These are phyloP conservation scores for Papilio dardanus DNA, from an alignment of 1,140 invertebrate genomes.

Conservation along the genomic window DNA sequence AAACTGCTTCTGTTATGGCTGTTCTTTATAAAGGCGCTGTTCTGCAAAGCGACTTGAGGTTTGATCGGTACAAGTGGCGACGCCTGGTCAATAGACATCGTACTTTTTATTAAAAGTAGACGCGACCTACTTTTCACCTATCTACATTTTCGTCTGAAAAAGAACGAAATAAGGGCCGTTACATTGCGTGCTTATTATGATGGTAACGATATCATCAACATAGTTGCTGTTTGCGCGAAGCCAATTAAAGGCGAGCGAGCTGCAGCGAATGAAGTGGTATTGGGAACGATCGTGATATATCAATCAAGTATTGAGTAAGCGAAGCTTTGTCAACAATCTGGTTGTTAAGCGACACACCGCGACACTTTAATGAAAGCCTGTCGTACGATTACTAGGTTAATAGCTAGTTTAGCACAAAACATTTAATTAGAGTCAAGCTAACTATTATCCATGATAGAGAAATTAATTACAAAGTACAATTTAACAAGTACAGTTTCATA, in stretches of 20 bases:
- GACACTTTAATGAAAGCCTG: conserved; percentile 53
- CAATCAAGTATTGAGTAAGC: conserved; percentile 45
- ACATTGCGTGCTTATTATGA: conserved; percentile 46
- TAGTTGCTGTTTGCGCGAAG: conserved; percentile 54
- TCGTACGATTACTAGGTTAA: conserved; percentile 68
- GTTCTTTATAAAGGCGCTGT: conserved; percentile 80
- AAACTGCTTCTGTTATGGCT: conserved; percentile 80
- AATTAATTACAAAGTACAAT: not conserved
- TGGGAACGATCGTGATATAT: conserved; percentile 41
- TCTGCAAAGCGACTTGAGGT: conserved; percentile 78
- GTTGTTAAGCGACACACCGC: conserved; percentile 49
- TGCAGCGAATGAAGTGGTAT: conserved; percentile 40
- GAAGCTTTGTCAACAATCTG: conserved; percentile 49
- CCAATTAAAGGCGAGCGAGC: conserved; percentile 38
- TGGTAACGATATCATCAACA: conserved; percentile 60
- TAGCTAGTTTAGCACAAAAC: conserved; percentile 37
- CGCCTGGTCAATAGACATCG: conserved; percentile 81
- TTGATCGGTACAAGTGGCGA: conserved; percentile 81
- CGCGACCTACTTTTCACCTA: conserved; percentile 62
- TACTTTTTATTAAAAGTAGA: conserved; percentile 68
- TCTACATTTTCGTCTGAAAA: conserved; percentile 80
- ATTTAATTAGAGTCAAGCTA: conserved; percentile 12
- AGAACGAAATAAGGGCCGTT: conserved; percentile 62
- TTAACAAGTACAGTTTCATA: not conserved
- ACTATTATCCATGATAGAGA: not conserved